Conservation (phyloP, 2,113 vertebrate genomes). For the Martes martes region DNA sequence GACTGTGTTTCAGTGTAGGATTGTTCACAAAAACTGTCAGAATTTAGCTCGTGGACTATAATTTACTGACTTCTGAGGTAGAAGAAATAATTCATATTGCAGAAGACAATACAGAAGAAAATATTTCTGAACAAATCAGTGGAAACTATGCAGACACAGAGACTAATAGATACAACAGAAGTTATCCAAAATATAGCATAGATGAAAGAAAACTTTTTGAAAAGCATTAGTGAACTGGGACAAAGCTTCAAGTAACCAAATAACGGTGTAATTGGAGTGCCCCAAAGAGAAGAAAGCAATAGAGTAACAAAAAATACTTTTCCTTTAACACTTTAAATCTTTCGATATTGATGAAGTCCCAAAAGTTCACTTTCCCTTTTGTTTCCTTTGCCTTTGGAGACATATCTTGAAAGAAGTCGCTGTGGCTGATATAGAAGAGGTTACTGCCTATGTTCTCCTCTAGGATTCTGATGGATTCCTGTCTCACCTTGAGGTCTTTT, state of each 20-base stretch:
- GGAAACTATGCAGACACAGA: not conserved
- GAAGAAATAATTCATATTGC: not conserved
- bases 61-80: not conserved
- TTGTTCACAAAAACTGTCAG: not conserved
- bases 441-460: too few relatives aligned
- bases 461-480: too few relatives aligned
- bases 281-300: not conserved
- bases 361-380: too few relatives aligned
- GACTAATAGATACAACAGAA: not conserved
- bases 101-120: not conserved
- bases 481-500: too few relatives aligned
- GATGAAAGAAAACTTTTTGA: not conserved
- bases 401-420: too few relatives aligned
- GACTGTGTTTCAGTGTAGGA: not conserved
- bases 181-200: not conserved
- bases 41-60: not conserved
- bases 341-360: not conserved
- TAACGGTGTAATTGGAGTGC: not conserved
- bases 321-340: not conserved
- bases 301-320: not conserved
- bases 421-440: too few relatives aligned
- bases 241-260: not conserved
- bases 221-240: not conserved
- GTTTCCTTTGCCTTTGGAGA: too few relatives aligned
- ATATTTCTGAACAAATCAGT: not conserved